phyloP scores from a whole-genome alignment of 2,113 vertebrate genomes.

The Piprites chloris region DNA sequence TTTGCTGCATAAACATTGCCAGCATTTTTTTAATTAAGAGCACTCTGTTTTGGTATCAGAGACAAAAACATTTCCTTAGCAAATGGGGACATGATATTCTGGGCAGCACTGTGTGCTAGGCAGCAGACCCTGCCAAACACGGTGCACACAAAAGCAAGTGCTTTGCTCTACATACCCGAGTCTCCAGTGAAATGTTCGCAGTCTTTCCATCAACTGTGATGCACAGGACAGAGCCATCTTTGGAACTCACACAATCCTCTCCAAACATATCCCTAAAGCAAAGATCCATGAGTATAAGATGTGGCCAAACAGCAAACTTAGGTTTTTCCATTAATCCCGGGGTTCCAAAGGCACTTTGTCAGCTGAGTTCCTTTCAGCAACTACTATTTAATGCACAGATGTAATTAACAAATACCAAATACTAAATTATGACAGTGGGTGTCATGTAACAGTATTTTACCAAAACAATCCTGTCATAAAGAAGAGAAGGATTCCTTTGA shows the following conservation, averaged over 20 bases:
- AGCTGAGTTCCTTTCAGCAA: background rate
- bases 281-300: background rate
- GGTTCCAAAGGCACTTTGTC: background rate
- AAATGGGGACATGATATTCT: background rate
- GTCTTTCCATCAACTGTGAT: slow-evolving; percentile 88
- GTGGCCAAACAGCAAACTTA: background rate
- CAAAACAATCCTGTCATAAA: background rate
- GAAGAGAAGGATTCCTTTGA: background rate
- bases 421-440: background rate
- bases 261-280: slow-evolving; percentile 91
- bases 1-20: background rate
- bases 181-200: slow-evolving; percentile 82
- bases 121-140: background rate
- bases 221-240: slow-evolving; percentile 74
- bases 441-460: background rate
- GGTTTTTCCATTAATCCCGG: background rate
- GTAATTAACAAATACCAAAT: background rate
- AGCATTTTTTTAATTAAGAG: background rate
- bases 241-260: slow-evolving; percentile 85
- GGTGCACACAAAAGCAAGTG: background rate
- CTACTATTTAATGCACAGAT: background rate
- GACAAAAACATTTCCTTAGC: background rate
- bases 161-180: slow-evolving; percentile 77
- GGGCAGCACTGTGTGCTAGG: background rate
- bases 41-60: background rate